Conservation (phyloP, 2,797 vertebrate species). For the Falco columbarius region DNA sequence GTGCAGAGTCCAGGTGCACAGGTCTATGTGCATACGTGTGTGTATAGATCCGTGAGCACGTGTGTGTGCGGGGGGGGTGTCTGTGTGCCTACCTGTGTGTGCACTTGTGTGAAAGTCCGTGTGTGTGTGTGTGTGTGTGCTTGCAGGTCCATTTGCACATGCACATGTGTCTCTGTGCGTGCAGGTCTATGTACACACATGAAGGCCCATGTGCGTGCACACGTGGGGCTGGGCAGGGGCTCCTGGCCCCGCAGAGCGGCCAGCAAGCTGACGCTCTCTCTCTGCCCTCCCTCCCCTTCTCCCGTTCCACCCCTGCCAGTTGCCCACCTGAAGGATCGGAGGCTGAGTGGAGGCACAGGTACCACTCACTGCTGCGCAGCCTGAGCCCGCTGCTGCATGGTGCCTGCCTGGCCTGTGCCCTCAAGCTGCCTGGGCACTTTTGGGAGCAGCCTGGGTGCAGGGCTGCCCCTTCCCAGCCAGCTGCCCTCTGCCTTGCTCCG, state of each 20-base stretch:
- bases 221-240: neutral
- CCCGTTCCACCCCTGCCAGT: slow-evolving; percentile 82
- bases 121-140: neutral
- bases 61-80: neutral
- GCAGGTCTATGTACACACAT: neutral
- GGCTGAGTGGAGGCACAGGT: slow-evolving; percentile 98
- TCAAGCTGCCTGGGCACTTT: neutral
- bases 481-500: neutral
- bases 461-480: neutral
- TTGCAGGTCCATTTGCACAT: neutral
- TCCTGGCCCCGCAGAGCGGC: accelerated
- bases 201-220: neutral
- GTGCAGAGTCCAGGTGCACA: neutral
- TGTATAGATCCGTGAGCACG: accelerated
- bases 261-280: neutral
- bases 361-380: slow-evolving; percentile 77
- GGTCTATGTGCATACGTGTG: neutral
- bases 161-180: neutral
- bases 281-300: slow-evolving; percentile 58
- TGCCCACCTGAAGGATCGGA: slow-evolving; percentile 97
- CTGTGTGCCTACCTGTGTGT: neutral
- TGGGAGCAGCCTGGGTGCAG: neutral
- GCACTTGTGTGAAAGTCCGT: neutral
- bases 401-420: slow-evolving; percentile 26
- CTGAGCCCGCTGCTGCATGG: slow-evolving; percentile 51